Evolutionary conservation across 2,113 vertebrate genomes (phyloP), one percentile per base, ranked within the genome.

Genomic region (Gnathonemus longibarbis): DNA sequence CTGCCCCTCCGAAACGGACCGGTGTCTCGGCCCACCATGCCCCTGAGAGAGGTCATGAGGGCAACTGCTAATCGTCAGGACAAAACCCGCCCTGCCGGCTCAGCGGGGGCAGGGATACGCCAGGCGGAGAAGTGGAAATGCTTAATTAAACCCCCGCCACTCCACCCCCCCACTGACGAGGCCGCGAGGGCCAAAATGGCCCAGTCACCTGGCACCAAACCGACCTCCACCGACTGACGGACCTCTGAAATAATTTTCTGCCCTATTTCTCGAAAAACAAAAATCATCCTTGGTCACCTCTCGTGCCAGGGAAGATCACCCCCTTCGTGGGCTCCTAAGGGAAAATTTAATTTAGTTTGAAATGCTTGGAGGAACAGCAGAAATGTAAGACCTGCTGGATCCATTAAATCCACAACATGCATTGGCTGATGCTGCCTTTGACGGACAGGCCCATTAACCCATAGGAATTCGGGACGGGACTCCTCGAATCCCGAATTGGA

Each of bases 71-170:
- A 89, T 74, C 21, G 31, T 70, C 9, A 9, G 50, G 19, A 80
- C 11, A 4, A 83, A 89, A 53, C 88, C 88, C 74, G 21, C 74
- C 52, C 35, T 17, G 10, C 35, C 7, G 1, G 9, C 74, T 53
- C 88, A 56, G 89, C 19, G 24, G 89, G 88, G 52, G 62, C 46
- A 9, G 19, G 52, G 48, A 42, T 46, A 27, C 45, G 52, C 3
- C 50, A 52, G 80, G 84, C 80, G 93, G 90, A 89, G 83, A 92
- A 85, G 90, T 80, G 90, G 27, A 95, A 94, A 91, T 91, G 90
- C 92, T 94, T 95, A 94, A 95, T 95, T 95, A 94, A 94, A 94
- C 80, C 80, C 39, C 39, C 21, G 42, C 80, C 80, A 92, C 92
- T 90, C 94, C 93, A 91, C 92, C 93, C 92, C 85, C 85, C 89